Evolutionary conservation across 1,140 invertebrate species (phyloP), one percentile per base, ranked within the genome.

Genomic region (Magallana angulata): DNA sequence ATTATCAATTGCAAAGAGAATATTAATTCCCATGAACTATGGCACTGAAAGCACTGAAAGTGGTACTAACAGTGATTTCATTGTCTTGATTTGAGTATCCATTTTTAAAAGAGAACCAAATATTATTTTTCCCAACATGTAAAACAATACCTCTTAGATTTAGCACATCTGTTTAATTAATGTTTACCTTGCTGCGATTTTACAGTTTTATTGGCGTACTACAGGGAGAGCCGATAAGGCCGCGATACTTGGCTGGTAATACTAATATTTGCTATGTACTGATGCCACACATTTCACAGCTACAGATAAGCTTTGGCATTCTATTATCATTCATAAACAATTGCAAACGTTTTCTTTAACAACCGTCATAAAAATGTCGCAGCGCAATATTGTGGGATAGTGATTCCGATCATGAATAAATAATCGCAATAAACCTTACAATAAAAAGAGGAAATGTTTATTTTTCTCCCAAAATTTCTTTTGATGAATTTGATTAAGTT

Each of bases 401-500:
- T 30, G 68, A 18, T 36, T 76, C 24, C 68, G 68, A 76, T 76
- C 68, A 76, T 76, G 68, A 76, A 76, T 76, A 76, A 76, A 76
- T 76, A 76, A 76, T 76, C 68, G 68, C 36, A 76, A 76, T 76
- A 76, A 76, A 76, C 68, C 68, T 76, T 76, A 76, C 81, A 57
- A 82, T 58, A 82, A 82, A 82, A 58, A 82, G 81, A 82, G 9
- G 81, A 76, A 76, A 76, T 76, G 68, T 76, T 76, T 58, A 82
- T 82, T 82, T 82, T 82, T 82, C 81, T 58, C 48, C 57, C 48
- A 82, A 82, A 57, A 82, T 82, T 82, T 82, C 81, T 82, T 82
- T 82, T 82, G 81, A 82, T 57, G 81, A 82, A 57, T 82, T 82
- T 82, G 81, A 82, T 82, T 82, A 82, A 82, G 48, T 82, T 58